Evolutionary conservation across 2,113 vertebrate genomes (phyloP).

Genomic region (Paradoxurus hermaphroditus): DNA sequence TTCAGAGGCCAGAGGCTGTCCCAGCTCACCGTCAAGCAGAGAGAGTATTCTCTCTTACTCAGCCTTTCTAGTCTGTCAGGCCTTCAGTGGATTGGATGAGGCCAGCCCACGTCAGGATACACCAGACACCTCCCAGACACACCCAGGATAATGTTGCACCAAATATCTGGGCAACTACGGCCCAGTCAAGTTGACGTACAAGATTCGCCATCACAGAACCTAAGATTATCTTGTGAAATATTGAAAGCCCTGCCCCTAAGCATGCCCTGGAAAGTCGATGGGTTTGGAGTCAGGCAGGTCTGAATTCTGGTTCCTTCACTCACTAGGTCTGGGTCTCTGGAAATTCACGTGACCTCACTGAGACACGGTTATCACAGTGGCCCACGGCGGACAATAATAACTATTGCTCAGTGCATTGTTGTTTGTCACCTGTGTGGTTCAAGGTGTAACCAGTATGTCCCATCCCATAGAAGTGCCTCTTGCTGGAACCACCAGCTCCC

Average conservation of each 20-base stretch:
- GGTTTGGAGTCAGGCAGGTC: not conserved
- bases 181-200: not conserved
- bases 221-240: not conserved
- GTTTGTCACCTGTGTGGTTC: not conserved
- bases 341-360: not conserved
- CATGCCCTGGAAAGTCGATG: not conserved
- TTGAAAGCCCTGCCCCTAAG: not conserved
- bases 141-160: not conserved
- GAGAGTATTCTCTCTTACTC: not conserved
- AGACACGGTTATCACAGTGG: not conserved
- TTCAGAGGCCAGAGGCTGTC: not conserved
- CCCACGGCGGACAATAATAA: too few species aligned
- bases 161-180: not conserved
- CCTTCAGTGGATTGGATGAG: not conserved
- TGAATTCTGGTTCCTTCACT: not conserved
- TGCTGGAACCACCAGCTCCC: not conserved
- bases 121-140: not conserved
- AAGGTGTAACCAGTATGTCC: too few species aligned
- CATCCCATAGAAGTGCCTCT: too few species aligned
- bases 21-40: not conserved
- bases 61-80: not conserved
- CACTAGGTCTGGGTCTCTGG: not conserved
- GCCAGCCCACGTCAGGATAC: too few species aligned
- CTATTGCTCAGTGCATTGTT: not conserved
- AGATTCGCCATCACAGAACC: not conserved